These are phyloP conservation scores for Cathartes aura DNA, from an alignment of 2,113 vertebrate genomes.

Conservation along the genomic window DNA sequence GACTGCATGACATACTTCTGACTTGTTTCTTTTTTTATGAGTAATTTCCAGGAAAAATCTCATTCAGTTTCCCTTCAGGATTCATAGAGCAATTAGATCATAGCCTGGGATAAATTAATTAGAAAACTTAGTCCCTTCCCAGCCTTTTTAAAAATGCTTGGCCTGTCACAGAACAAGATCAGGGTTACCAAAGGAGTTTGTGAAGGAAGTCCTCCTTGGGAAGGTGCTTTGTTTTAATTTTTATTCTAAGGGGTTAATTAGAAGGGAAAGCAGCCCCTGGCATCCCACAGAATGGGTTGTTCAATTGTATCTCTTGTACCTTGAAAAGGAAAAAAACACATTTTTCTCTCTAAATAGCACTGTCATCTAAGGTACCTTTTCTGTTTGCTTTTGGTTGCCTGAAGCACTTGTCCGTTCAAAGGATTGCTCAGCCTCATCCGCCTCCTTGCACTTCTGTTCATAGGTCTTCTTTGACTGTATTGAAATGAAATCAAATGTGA, in stretches of 20 bases:
- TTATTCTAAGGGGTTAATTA: neutral
- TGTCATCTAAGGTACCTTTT: conserved; percentile 81
- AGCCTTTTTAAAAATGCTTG: neutral
- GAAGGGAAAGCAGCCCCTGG: neutral
- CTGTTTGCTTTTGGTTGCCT: conserved; percentile 87
- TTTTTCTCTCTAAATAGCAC: neutral
- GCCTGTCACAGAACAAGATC: neutral
- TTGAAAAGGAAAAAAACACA: neutral
- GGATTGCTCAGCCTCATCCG: conserved; percentile 86
- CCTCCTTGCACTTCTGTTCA: conserved; percentile 90
- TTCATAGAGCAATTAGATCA: neutral
- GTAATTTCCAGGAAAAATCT: neutral
- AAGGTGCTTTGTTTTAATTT: neutral
- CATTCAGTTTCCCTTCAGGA: neutral
- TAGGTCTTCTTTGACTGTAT: conserved; percentile 88
- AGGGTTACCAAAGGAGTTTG: neutral
- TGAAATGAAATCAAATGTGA: neutral
- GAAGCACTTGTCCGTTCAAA: conserved; percentile 77
- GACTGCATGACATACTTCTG: neutral
- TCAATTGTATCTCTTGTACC: neutral
- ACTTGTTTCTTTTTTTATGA: neutral
- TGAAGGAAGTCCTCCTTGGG: neutral
- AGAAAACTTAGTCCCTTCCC: neutral
- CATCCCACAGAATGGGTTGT: neutral
- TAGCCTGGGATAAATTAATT: neutral